These are phyloP conservation scores for Rhabdophis nuchalis DNA, from an alignment of 2,797 vertebrate species.

Conservation along the genomic window DNA sequence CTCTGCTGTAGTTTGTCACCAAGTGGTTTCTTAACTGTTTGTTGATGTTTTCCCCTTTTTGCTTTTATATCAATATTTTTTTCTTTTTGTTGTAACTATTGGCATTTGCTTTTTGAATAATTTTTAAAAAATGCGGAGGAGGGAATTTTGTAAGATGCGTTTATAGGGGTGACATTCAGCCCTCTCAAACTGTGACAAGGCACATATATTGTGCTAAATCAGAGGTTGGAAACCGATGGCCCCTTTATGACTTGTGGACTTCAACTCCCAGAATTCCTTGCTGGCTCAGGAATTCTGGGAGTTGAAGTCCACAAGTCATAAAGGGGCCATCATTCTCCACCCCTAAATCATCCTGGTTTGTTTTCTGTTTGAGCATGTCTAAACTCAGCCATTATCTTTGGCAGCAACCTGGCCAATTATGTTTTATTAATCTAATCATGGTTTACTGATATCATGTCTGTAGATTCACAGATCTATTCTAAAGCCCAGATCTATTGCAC, in stretches of 20 bases:
- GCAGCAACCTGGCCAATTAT: neutral
- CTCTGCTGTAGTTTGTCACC: neutral
- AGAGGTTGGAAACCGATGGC: neutral
- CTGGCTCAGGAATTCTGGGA: too few relatives aligned
- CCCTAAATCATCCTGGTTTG: neutral
- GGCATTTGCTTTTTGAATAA: neutral
- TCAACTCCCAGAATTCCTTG: neutral
- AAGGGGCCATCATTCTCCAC: too few relatives aligned
- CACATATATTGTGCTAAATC: neutral
- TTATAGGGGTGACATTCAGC: neutral
- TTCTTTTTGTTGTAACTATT: neutral
- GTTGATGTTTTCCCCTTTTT: neutral
- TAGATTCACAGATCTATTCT: neutral
- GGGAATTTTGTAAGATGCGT: neutral
- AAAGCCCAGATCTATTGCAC: neutral
- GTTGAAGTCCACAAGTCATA: too few relatives aligned
- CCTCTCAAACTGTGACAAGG: neutral
- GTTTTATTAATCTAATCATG: neutral
- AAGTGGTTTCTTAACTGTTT: neutral
- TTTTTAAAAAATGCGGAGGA: neutral
- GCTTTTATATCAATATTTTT: neutral
- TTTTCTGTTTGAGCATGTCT: neutral
- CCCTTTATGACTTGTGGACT: neutral
- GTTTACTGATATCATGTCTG: neutral
- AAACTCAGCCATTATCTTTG: neutral